Conservation (phyloP, 2,113 vertebrate genomes). For the Hystrix brachyura region DNA sequence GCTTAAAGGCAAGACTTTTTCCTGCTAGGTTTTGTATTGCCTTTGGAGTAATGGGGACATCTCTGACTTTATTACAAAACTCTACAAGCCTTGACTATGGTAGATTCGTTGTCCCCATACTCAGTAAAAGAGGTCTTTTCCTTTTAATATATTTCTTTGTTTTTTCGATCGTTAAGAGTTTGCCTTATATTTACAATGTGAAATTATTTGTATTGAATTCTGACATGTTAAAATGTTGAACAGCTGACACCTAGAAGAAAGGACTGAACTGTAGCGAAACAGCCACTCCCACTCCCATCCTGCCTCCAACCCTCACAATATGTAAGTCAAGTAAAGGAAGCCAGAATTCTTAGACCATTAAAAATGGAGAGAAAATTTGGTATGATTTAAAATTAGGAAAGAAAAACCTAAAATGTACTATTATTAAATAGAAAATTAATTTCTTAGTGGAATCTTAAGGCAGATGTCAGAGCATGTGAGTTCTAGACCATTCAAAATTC, state of each 20-base stretch:
- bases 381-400: background rate
- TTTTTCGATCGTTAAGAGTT: background rate
- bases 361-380: background rate
- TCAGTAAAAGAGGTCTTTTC: background rate
- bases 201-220: background rate
- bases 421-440: background rate
- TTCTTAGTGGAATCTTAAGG: background rate
- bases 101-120: background rate
- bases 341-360: background rate
- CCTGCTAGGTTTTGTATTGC: background rate
- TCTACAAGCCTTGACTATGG: background rate
- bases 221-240: background rate
- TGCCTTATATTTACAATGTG: background rate
- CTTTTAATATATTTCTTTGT: background rate
- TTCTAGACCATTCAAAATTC: background rate
- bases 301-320: background rate
- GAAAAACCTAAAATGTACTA: background rate
- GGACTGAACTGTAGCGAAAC: background rate
- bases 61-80: background rate
- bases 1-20: background rate
- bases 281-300: rapidly evolving
- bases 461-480: background rate
- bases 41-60: background rate
- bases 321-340: background rate
- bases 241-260: background rate